A percentile compares a stretch with the other conserved stretches of the same genome.
These are phyloP conservation scores for Trachelus iudaicus DNA, from an alignment of 2,888 invertebrate genomes.

Conservation along the genomic window DNA sequence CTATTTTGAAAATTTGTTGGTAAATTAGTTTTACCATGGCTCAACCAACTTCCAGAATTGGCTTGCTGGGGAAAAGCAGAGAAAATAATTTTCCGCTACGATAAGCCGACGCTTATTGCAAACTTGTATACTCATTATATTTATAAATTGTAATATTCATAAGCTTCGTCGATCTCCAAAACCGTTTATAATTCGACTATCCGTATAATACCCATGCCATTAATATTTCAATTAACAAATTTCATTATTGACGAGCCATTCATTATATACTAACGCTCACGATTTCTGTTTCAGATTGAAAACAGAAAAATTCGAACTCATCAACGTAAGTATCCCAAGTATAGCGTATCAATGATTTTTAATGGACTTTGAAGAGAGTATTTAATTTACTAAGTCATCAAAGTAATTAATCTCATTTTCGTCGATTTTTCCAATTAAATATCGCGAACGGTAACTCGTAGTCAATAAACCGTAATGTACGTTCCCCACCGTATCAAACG, in stretches of 20 bases:
- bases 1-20: constrained; percentile 48
- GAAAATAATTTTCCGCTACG: constrained; percentile 25
- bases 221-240: not conserved
- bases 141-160: not conserved
- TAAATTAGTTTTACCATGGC: constrained; percentile 44
- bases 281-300: constrained; percentile 76
- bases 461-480: constrained; percentile 36
- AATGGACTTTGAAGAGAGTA: not conserved
- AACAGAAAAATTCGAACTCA: constrained; percentile 84
- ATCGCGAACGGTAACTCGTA: no score
- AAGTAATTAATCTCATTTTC: no score
- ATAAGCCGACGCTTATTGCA: constrained; percentile 13
- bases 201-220: no score
- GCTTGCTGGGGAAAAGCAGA: constrained; percentile 11
- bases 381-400: no score
- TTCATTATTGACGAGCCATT: not conserved
- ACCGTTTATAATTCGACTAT: no score
- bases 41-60: constrained; percentile 32
- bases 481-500: constrained; percentile 36
- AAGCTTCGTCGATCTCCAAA: not conserved
- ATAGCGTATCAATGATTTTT: constrained; percentile 6
- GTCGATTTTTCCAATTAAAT: no score
- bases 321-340: constrained; percentile 80
- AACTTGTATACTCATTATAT: not conserved
- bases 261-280: no score